Percentiles rank a stretch among this genome's conserved stretches.
Conservation (phyloP, 2,797 vertebrate genomes). For the Rhynchonycteris naso region DNA sequence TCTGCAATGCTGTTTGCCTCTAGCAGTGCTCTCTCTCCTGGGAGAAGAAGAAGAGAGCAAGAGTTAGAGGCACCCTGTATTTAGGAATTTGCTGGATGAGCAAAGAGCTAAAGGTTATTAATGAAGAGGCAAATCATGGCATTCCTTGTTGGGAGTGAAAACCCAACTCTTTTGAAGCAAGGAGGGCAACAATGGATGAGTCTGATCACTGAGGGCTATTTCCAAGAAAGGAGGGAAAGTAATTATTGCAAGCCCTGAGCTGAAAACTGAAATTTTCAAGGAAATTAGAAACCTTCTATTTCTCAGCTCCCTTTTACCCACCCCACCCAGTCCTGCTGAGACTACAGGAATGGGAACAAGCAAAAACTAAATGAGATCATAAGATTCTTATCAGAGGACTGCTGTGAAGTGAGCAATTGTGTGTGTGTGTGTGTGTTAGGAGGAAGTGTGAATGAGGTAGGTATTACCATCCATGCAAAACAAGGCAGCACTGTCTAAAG, state of each 20-base stretch:
- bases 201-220: background rate
- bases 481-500: background rate
- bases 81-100: background rate
- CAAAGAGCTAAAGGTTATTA: background rate
- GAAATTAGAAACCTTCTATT: slow-evolving; percentile 59
- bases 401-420: background rate
- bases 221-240: background rate
- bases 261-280: slow-evolving; percentile 44
- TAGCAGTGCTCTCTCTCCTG: slow-evolving; percentile 68
- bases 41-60: slow-evolving; percentile 59
- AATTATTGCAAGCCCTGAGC: background rate
- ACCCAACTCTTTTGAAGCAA: background rate
- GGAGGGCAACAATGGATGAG: background rate
- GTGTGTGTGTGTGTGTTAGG: background rate
- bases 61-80: slow-evolving; percentile 41
- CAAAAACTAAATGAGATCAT: slow-evolving; percentile 29
- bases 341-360: background rate
- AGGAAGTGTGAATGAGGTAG: fast-evolving
- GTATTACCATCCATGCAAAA: background rate
- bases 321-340: background rate
- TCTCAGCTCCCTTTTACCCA: background rate
- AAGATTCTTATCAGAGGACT: background rate
- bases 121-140: background rate
- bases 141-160: background rate
- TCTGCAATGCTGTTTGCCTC: slow-evolving; percentile 75